Evolutionary conservation across 1,140 invertebrate genomes (phyloP), one percentile per base, ranked within the genome.

Genomic region (Cardiocondyla obscurior): DNA sequence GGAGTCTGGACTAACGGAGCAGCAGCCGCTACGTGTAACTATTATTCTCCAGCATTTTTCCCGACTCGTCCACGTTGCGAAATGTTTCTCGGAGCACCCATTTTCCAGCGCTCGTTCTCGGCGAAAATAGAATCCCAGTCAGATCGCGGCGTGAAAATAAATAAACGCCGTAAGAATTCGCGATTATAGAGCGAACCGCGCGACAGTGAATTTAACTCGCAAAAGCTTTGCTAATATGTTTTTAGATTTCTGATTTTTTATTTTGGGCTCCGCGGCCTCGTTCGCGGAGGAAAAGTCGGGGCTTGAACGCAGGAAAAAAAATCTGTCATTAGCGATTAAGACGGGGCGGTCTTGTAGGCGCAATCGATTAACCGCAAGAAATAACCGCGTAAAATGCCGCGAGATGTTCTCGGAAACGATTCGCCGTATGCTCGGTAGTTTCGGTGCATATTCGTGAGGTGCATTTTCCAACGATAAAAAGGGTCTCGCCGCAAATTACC

Each of bases 401-500:
- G 72, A 79, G 60, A 39, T 6, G 53, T 30, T 86, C 39, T 46
- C 16, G 62, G 62, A 79, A 74, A 73, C 42, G 64, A 33, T 60
- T 58, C 28, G 28, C 3, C 25, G 67, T 25, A 36, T n/a, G 16
- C 62, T 39, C 25, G 19, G 46, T 22, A 85, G 33, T 42, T 83
- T 62, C n/a, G 51, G 53, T 39, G 81, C 62, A 67, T 42, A 42
- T 77, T 73, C 81, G 19, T 53, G 69, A 83, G 79, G 77, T 4
- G 33, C 81, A 64, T 86, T 84, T 53, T 33, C 55, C 2, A 25
- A 42, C 39, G 36, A 36, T 84, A 84, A 86, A 87, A 86, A 64
- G 62, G 62, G 53, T 22, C 46, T 84, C 70, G 30, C 44, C 46
- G 85, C 62, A 87, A 87, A 87, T 86, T 81, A 74, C 62, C 25